Base-by-base conservation (phyloP, 2,888 invertebrate species). In the Tetragonula carbonaria region DNA sequence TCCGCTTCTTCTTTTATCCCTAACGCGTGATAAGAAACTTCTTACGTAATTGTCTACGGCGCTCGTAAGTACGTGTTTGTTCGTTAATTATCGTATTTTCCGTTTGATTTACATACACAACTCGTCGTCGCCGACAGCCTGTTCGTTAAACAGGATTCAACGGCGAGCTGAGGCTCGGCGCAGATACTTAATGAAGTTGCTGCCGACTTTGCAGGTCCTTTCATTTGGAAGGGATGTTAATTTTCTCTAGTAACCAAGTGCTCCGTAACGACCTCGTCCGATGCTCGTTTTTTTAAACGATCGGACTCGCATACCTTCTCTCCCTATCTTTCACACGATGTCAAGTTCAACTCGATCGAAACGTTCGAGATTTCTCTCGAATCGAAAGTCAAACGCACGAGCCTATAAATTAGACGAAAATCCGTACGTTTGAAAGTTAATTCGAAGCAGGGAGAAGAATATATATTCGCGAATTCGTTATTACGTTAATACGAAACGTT, bases 101-200 rank as follows among this genome's bases (percentile, higher is more conserved):
- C 73, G 68, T 87, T 87, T 72, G 76, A 74, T 87, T 87, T 82
- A 51, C 72, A 55, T 66, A 23, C 74, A 72, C 66, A 85, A 73
- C 74, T 71, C 23, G 51, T 71, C 23, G 51, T 51, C 74, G 59
- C 65, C 66, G 62, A 65, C 77, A 62, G 68, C 57, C 63, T 68
- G 73, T 80, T 87, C 85, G 66, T 87, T 82, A 79, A 87, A 75
- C 53, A 51, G 62, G 70, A 76, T 82, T 80, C 78, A 80, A 45
- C 71, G 45, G 33, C 51, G 51, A 53, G 59, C 55, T 45, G 57
- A 53, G 23, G 65, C 33, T 63, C 21, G 66, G 45, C 72, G n/a
- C 67, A 63, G 79, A 84, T 80, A 77, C 87, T 85, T 75, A 82
- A 88, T 70, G 78, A 82, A 86, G 74, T 77, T 86, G 72, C 73